Base-by-base conservation (phyloP, 2,113 vertebrate species). In the Dasyornis broadbenti region DNA sequence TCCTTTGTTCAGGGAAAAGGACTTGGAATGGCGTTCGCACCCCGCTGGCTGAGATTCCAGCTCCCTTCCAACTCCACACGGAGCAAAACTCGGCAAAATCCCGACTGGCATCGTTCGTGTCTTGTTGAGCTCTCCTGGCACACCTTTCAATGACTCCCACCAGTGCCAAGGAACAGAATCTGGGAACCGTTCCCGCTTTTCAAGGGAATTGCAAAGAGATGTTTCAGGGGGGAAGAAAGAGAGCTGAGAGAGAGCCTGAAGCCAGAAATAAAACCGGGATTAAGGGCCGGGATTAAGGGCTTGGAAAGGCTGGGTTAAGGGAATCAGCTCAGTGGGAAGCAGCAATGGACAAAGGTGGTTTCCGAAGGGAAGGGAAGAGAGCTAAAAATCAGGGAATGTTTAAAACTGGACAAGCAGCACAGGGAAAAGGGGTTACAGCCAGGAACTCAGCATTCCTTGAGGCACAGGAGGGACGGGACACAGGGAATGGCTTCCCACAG, bases 111-210 rank as follows among this genome's bases (percentile, higher is more conserved):
- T 54, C 93, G 52, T 79, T 95, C 73, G 64, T 11, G 70, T 64
- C 87, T 64, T 13, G 60, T 21, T 76, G 93, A 91, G 77, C 16
- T 33, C 60, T 71, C 91, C 77, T 96, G 94, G 89, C 92, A 60
- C 19, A 78, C 39, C 89, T 94, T 92, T 64, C 82, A 84, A 78
- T 15, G 17, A 39, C 80, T 84, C 92, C 91, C 83, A 86, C 20
- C 0, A 60, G 50, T 17, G 80, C 92, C 91, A 90, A 92, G 86
- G 92, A 86, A 77, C 57, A 20, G 66, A 78, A 91, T 50, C 83
- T 71, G 89, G 90, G 92, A 93, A 89, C 27, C 11, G 49, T 52
- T 88, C 92, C 86, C 86, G 86, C 27, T 27, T 42, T 66, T 13
- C 79, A n/a, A 44, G 54, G 77, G 80, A 73, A 66, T 7, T 66